Evolutionary conservation across 2,888 invertebrate species (phyloP), one percentile per base, ranked within the genome.

Genomic region (Protula sp.): DNA sequence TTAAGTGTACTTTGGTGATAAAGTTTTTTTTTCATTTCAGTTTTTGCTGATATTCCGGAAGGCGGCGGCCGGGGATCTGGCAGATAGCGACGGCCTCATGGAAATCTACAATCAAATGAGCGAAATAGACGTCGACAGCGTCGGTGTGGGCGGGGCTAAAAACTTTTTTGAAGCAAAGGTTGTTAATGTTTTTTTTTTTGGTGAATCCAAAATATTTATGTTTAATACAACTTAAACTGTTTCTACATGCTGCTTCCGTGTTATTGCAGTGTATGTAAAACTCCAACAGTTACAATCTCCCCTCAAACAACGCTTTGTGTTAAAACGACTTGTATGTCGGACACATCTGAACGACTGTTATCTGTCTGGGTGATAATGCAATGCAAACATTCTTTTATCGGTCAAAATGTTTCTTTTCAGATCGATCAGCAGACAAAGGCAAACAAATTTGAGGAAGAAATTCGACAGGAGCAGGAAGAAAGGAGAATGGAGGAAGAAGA

Each of bases 101-200:
- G 89, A 92, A 65, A 82, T 95, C 71, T 94, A 94, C 5, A 86
- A 88, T 67, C 74, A 77, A 58, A 83, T 94, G 30, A 90, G 92
- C 3, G 94, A 94, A 83, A 90, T 95, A 61, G 89, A 93, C 76
- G 94, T 95, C 0, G 92, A 93, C 67, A 89, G 92, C 84, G 93
- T 93, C 26, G 95, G 95, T 1, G 95, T 95, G 0, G 89, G 89
- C 67, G 95, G 94, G 19, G 95, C 95, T 38, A 94, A 94, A 80
- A 88, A 89, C 76, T 95, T 95, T 84, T 95, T 95, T 76, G 93
- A 94, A 84, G 92, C 94, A 0, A 95, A 95, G 84, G 89, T 88
- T 79, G 60, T 58, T 9, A 38, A 9, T 14, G 9, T 38, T n/a
- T 38, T 38, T 9, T n/a, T n/a, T n/a, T n/a, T n/a, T 38, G 45